Evolutionary conservation across 2,113 vertebrate species (phyloP).

Genomic region (Stegastes partitus): DNA sequence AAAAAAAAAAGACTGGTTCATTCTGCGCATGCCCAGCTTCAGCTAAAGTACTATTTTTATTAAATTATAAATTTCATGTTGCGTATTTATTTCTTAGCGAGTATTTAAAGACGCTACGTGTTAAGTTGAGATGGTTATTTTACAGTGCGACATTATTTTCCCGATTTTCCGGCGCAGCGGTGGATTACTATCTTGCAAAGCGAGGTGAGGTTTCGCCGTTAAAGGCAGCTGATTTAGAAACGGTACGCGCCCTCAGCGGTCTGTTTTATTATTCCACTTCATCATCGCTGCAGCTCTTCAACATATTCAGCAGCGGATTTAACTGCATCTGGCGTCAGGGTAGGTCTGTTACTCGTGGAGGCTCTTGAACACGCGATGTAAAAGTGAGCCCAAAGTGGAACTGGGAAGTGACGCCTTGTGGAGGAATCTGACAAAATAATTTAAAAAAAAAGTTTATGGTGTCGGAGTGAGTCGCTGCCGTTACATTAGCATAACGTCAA

Average conservation of each 20-base stretch:
- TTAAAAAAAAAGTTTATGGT: constrained; percentile 36
- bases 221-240: constrained; percentile 46
- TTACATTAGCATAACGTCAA: constrained; percentile 11
- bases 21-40: background rate
- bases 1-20: too few species aligned
- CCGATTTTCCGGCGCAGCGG: background rate
- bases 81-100: too few species aligned
- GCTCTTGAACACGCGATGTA: background rate
- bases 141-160: background rate
- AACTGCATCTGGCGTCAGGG: background rate
- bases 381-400: constrained; percentile 36
- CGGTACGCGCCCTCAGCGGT: constrained; percentile 29
- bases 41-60: background rate
- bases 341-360: background rate
- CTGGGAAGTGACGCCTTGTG: constrained; percentile 76
- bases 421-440: constrained; percentile 35
- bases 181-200: constrained; percentile 4
- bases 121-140: too few species aligned
- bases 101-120: too few species aligned
- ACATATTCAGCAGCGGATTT: background rate
- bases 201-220: background rate
- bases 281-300: constrained; percentile 16
- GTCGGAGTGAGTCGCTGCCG: background rate
- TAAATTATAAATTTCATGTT: too few species aligned
- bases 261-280: constrained; percentile 5